Evolutionary conservation across 2,888 invertebrate species (phyloP).

Genomic region (Macaria notata): DNA sequence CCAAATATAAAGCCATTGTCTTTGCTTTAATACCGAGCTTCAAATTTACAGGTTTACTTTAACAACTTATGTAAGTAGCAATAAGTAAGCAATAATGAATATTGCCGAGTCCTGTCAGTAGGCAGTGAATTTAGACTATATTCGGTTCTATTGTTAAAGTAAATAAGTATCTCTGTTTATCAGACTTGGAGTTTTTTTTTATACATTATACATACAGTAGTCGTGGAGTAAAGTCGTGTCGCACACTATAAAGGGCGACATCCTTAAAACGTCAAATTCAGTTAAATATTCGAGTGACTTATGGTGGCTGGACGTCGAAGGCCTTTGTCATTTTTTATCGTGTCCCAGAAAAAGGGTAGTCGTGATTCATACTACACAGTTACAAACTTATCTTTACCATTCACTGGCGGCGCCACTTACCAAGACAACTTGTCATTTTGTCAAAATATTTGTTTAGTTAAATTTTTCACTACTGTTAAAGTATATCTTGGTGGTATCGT

Average conservation of each 20-base stretch:
- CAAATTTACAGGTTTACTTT: too few relatives aligned
- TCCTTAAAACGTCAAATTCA: slow-evolving; percentile 29
- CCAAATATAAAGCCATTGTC: too few relatives aligned
- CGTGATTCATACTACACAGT: slow-evolving; percentile 16
- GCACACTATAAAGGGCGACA: not conserved
- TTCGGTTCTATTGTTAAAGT: too few relatives aligned
- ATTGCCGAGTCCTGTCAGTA: too few relatives aligned
- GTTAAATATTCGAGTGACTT: slow-evolving; percentile 29
- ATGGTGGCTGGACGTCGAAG: slow-evolving; percentile 17
- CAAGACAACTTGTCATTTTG: not conserved
- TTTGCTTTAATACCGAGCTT: too few relatives aligned
- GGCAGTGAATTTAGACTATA: too few relatives aligned
- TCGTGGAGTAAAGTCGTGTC: too few relatives aligned
- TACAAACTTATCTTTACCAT: not conserved
- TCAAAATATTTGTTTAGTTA: not conserved
- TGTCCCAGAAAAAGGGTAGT: slow-evolving; percentile 20
- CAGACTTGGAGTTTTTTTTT: too few relatives aligned
- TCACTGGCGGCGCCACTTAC: not conserved
- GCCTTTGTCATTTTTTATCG: slow-evolving; percentile 22
- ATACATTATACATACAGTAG: too few relatives aligned
- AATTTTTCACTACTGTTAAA: not conserved
- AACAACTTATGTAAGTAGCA: too few relatives aligned
- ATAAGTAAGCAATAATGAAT: too few relatives aligned
- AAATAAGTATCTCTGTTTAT: too few relatives aligned
- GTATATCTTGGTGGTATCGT: not conserved